These are phyloP conservation scores for Mayetiola destructor DNA, from an alignment of 2,888 invertebrate species.

Conservation along the genomic window DNA sequence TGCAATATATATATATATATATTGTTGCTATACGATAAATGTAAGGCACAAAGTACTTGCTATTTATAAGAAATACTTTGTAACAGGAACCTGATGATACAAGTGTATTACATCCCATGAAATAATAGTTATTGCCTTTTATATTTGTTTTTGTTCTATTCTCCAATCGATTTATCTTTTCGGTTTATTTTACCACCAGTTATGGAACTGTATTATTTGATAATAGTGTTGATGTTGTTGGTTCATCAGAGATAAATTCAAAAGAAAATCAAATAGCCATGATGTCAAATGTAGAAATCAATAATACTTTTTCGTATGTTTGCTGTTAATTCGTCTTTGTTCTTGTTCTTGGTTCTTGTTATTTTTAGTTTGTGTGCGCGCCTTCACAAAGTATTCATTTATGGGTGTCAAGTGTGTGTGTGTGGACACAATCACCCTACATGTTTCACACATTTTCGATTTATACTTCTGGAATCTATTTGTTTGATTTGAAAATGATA, in stretches of 20 bases:
- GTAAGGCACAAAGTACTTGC: too few species aligned
- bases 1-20: too few species aligned
- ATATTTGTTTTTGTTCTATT: not conserved
- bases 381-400: too few species aligned
- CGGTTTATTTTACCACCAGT: not conserved
- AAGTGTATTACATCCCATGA: slow-evolving; percentile 10
- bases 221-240: not conserved
- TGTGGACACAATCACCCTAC: not conserved
- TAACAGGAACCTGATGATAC: slow-evolving; percentile 10
- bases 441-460: not conserved
- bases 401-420: too few species aligned
- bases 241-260: not conserved
- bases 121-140: slow-evolving; percentile 8
- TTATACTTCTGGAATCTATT: slow-evolving; percentile 9
- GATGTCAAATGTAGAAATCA: slow-evolving; percentile 10
- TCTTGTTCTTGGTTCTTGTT: too few species aligned
- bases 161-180: not conserved
- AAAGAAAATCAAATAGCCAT: slow-evolving; percentile 8
- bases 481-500: not conserved
- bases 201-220: not conserved
- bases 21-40: too few species aligned
- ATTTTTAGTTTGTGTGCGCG: too few species aligned
- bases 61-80: too few species aligned
- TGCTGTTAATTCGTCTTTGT: not conserved
- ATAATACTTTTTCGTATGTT: slow-evolving; percentile 3